Evolutionary conservation across 2,888 invertebrate species (phyloP), one percentile per base, ranked within the genome.

Genomic region (Rhaphigaster nebulosa): DNA sequence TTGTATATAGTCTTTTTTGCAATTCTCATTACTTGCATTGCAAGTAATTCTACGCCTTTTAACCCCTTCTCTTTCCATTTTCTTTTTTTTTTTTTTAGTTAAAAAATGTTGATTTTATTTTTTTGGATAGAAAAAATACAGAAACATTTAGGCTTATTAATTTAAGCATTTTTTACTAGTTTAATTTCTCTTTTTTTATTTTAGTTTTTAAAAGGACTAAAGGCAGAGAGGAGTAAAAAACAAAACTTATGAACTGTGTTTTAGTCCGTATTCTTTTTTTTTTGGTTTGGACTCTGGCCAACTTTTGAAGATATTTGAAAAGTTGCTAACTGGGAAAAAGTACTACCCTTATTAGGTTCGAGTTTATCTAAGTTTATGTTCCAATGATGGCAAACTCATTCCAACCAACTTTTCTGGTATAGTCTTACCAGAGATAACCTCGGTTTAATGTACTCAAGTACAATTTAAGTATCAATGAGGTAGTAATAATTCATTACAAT

Each of bases 241-340:
- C 1, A n/a, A 60, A n/a, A 23, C 26, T 56, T 5, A 54, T 12
- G 52, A 54, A 54, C 3, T 10, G 52, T 5, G 4, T 54, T 54
- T 54, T 15, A 54, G 13, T 18, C 52, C 3, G 52, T 18, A 26
- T 26, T 56, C 15, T 2, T 60, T 60, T 60, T n/a, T 60, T 60
- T 60, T 12, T 60, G 26, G 0, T 56, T 29, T 1, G 13, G 6
- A 4, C 18, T 13, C 4, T 18, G 4, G 8, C 0, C 38, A 76
- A 8, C n/a, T 76, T 76, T 76, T 76, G 5, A 38, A 76, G 38
- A 76, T 76, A 76, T 76, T 76, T 76, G 38, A 76, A 76, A 76
- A 38, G 70, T 76, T 76, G 18, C 23, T 23, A 76, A 76, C 34
- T 76, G 70, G 0, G 2, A 38, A 76, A 76, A 76, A 20, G 3